These are phyloP conservation scores for Aix galericulata DNA, from an alignment of 2,113 vertebrate species.

Conservation along the genomic window DNA sequence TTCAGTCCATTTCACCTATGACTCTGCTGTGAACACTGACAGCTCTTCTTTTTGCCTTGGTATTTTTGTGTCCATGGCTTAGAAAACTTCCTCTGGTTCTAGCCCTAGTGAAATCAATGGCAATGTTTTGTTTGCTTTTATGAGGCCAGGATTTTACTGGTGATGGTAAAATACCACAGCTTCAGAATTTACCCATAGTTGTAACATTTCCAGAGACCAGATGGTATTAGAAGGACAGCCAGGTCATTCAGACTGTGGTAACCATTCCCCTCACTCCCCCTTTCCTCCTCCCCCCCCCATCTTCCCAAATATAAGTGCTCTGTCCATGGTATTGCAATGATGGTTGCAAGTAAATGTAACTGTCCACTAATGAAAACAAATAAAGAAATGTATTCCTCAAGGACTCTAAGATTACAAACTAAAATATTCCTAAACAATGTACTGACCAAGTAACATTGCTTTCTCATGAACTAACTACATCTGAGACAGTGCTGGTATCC, in stretches of 20 bases:
- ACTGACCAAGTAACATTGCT: not conserved
- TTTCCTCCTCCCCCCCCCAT: accelerated
- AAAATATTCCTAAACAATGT: not conserved
- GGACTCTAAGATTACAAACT: not conserved
- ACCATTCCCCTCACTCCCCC: accelerated
- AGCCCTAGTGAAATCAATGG: not conserved
- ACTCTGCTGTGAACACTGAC: not conserved
- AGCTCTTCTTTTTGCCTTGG: not conserved
- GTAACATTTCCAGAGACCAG: not conserved
- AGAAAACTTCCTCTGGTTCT: not conserved
- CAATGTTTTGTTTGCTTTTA: not conserved
- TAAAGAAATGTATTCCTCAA: not conserved
- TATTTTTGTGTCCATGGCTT: not conserved
- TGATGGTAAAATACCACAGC: not conserved
- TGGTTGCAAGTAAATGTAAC: not conserved
- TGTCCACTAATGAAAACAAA: not conserved
- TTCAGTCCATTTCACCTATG: not conserved
- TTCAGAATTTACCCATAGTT: not conserved
- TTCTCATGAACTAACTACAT: not conserved
- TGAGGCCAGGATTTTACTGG: not conserved
- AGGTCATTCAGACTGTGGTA: not conserved
- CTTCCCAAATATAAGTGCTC: not conserved
- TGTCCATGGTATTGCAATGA: not conserved
- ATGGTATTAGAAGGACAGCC: not conserved
- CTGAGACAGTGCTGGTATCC: not conserved